These are phyloP conservation scores for Epizoanthus rinbou DNA, from an alignment of 92 coral and sea anemone species.

Conservation along the genomic window DNA sequence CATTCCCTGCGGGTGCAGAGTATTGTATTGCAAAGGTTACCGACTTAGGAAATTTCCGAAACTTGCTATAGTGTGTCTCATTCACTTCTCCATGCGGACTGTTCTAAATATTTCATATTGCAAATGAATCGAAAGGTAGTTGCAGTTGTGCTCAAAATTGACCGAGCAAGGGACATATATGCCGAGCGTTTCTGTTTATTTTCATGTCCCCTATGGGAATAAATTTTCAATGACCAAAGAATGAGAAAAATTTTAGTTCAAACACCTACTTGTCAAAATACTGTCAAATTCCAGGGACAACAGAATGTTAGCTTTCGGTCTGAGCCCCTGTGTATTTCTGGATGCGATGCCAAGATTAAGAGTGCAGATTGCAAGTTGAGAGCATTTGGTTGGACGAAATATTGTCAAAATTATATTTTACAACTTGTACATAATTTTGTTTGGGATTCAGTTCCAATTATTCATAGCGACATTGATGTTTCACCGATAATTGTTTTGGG, in stretches of 20 bases:
- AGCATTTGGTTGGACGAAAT: conserved; percentile 10
- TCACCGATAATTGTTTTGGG: conserved; percentile 17
- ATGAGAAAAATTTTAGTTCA: conserved; percentile 67
- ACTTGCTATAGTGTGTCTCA: not conserved
- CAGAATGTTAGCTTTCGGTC: not conserved
- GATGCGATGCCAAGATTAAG: not conserved
- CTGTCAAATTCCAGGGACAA: conserved; percentile 33
- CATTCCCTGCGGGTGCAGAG: conserved; percentile 21
- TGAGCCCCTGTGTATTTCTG: not conserved
- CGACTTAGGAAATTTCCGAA: conserved; percentile 26
- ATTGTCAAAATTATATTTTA: not conserved
- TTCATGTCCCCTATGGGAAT: conserved; percentile 76
- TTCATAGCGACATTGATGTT: not conserved
- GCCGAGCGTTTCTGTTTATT: conserved; percentile 47
- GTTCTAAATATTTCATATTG: no score
- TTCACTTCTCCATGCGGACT: not conserved
- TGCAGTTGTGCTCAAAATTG: no score
- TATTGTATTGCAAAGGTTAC: conserved; percentile 37
- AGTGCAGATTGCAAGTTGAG: not conserved
- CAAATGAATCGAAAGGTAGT: no score
- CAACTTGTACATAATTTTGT: conserved; percentile 4
- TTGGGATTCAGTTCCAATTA: not conserved
- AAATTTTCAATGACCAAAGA: conserved; percentile 59
- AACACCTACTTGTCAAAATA: conserved; percentile 40
- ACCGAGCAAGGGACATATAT: not conserved